These are phyloP conservation scores for Drosophila koepferae DNA, from an alignment of 2,888 invertebrate genomes.

Conservation along the genomic window DNA sequence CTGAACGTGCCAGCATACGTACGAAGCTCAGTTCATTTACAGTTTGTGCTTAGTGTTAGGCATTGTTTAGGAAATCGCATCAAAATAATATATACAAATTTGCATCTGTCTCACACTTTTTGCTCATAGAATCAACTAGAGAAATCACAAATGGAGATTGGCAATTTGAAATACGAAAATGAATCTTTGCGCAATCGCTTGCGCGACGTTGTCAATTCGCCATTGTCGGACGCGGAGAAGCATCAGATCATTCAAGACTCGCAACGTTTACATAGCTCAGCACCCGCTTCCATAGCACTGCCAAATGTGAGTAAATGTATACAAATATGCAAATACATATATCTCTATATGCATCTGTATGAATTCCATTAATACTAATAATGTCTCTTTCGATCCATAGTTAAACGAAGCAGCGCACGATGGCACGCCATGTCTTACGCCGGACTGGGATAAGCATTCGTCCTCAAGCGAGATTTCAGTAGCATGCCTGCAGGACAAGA, in stretches of 20 bases:
- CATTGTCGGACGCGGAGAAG: conserved; percentile 93
- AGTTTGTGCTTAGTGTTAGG: conserved; percentile 14
- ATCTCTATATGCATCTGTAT: no score
- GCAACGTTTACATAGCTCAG: conserved; percentile 90
- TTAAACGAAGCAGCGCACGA: conserved; percentile 62
- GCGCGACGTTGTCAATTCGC: conserved; percentile 92
- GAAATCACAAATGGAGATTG: conserved; percentile 84
- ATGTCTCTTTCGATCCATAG: conserved; percentile 18
- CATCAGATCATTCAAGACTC: conserved; percentile 91
- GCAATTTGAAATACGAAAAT: conserved; percentile 91
- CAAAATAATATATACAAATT: conserved; percentile 10
- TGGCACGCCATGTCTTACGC: conserved; percentile 90
- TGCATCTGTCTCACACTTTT: conserved; percentile 11
- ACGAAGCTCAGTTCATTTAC: background rate
- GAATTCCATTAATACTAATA: background rate
- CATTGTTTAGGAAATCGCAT: conserved; percentile 3
- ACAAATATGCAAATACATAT: background rate
- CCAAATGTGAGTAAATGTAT: conserved; percentile 82
- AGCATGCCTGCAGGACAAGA: conserved; percentile 96
- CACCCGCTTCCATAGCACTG: conserved; percentile 89
- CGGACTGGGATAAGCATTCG: conserved; percentile 97
- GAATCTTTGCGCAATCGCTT: conserved; percentile 90
- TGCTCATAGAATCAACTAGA: conserved; percentile 82
- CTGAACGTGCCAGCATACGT: background rate
- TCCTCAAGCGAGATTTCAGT: conserved; percentile 96